phyloP scores from a whole-genome alignment of 2,797 vertebrate species.

The Acanthurus tractus region DNA sequence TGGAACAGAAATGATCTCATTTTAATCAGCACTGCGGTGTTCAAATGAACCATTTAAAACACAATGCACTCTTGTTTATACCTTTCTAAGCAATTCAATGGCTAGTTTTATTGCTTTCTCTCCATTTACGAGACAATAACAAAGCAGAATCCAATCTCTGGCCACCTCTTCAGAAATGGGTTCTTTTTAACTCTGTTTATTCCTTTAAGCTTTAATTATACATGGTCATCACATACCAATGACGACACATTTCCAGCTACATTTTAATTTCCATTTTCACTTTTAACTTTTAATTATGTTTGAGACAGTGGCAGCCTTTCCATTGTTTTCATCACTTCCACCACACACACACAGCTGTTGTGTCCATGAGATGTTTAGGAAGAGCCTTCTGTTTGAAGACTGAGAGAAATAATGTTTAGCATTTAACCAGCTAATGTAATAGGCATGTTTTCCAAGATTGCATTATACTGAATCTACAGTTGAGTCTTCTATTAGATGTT shows the following conservation, averaged over 20 bases:
- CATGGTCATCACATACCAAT: conserved; percentile 15
- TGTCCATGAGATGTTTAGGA: too few species aligned
- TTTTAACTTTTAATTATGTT: conserved; percentile 22
- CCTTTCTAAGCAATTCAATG: conserved; percentile 3
- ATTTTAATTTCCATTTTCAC: conserved; percentile 23
- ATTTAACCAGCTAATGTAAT: background rate
- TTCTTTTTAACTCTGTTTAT: background rate
- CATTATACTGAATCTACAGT: background rate
- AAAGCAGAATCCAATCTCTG: conserved; percentile 2
- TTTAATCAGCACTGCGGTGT: conserved; percentile 1
- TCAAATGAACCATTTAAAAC: conserved; percentile 4
- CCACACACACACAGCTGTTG: background rate
- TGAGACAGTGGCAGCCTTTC: too few species aligned
- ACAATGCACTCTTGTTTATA: conserved; percentile 3
- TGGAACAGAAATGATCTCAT: background rate
- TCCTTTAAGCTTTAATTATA: conserved; percentile 25
- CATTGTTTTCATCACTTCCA: background rate
- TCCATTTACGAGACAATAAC: conserved; percentile 21
- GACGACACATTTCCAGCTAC: conserved; percentile 13
- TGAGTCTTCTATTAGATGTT: background rate
- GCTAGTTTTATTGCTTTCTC: conserved; percentile 6
- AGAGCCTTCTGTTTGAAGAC: background rate
- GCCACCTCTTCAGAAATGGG: background rate
- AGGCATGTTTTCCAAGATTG: background rate
- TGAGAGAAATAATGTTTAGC: background rate